Base-by-base conservation (phyloP, 1,140 invertebrate species). In the Bathynomus jamesi region DNA sequence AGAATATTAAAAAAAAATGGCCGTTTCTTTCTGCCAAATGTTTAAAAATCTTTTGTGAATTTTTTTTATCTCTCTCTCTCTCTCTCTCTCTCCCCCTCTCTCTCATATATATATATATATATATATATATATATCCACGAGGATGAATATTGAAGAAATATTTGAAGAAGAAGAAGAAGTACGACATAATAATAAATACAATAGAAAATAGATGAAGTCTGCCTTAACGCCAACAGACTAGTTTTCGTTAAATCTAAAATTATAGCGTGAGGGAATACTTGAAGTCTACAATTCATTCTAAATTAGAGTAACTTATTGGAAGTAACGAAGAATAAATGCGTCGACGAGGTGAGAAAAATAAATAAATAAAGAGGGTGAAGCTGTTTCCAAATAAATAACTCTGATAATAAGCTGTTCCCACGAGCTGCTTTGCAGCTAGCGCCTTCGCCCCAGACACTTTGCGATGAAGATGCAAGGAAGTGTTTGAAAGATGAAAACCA, bases 91-190 rank as follows among this genome's bases (percentile, higher is more conserved):
- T n/a, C n/a, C n/a, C n/a, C n/a, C n/a, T n/a, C n/a, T n/a, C n/a
- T n/a, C n/a, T n/a, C n/a, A n/a, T 53, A 53, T 53, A 53, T 53
- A 53, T 53, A 53, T 53, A 53, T 53, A 53, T 53, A 53, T 53
- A 53, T 53, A 53, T 53, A 53, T 53, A 53, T 53, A 53, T 53
- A 53, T 53, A 53, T 53, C n/a, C n/a, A n/a, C n/a, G n/a, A n/a
- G n/a, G n/a, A n/a, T n/a, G n/a, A n/a, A n/a, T n/a, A n/a, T n/a
- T n/a, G n/a, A n/a, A n/a, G n/a, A n/a, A n/a, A n/a, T n/a, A n/a
- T n/a, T n/a, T n/a, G n/a, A n/a, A n/a, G n/a, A n/a, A n/a, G n/a
- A n/a, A n/a, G n/a, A n/a, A n/a, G n/a, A n/a, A n/a, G n/a, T n/a
- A n/a, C n/a, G n/a, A n/a, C n/a, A n/a, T n/a, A n/a, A n/a, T n/a